Evolutionary conservation across 2,797 vertebrate species (phyloP), one percentile per base, ranked within the genome.

Genomic region (Oryzias sinensis): DNA sequence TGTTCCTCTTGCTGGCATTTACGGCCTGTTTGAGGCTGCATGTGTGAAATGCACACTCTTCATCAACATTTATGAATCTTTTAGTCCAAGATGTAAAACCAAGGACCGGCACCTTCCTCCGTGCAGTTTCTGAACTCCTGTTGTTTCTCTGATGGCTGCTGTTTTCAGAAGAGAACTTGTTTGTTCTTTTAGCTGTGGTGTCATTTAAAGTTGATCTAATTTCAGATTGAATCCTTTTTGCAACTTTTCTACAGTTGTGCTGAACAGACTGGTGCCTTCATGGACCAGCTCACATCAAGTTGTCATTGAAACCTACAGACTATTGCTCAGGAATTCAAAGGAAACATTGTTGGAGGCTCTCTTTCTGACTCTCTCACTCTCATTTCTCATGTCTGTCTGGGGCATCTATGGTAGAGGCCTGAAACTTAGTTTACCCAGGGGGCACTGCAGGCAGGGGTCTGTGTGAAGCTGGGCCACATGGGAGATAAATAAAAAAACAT

Each of bases 291-390:
- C 73, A 81, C 82, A 83, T 59, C 74, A 70, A 77, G 89, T 92
- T 78, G 84, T 84, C 91, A 91, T 92, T 88, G 92, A 88, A 91
- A 93, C 89, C 61, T 52, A 69, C 56, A 58, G 63, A 75, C 84
- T 69, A 85, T 86, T 90, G 85, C 86, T 82, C 78, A 50, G 77
- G 85, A 80, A 85, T 78, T 82, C 75, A 67, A 89, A 88, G 87
- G 79, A 83, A 81, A 85, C 76, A 77, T 77, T 76, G 77, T 79
- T 83, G 65, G 77, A 77, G 71, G 57, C 81, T 85, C 72, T 86
- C 67, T 86, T 74, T 82, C 80, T 70, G 4, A 27, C 25, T 27
- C 6, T 27, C 5, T 65, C 55, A 70, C 77, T 63, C 81, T 84
- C 72, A 78, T 15, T 72, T 61, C 70, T 62, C 62, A 27, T 67